These are phyloP conservation scores for Cynocephalus volans DNA, from an alignment of 2,113 vertebrate genomes.

Conservation along the genomic window DNA sequence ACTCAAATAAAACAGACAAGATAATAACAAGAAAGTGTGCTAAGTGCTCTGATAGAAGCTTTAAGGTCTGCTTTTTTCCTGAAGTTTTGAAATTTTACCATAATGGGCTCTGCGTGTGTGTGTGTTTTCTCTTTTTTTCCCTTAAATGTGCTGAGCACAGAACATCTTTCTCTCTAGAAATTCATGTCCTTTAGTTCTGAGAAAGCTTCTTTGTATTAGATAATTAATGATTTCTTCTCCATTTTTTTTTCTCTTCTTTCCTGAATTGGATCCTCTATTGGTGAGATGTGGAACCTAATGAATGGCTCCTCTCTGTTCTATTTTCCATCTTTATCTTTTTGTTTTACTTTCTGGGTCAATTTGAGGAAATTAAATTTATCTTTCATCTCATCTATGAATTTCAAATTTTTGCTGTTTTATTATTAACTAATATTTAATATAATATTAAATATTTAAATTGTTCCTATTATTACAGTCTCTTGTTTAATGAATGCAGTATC, in stretches of 20 bases:
- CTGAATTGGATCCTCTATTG: neutral
- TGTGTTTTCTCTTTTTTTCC: neutral
- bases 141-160: neutral
- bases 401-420: neutral
- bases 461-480: neutral
- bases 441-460: neutral
- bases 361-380: neutral
- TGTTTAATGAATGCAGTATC: neutral
- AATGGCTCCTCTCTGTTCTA: neutral
- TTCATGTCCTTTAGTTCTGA: neutral
- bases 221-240: conserved; percentile 3
- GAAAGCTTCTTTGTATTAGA: conserved; percentile 9
- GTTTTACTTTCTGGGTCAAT: neutral
- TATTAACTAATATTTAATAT: too few species aligned
- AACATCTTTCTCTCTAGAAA: neutral
- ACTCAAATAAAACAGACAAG: neutral
- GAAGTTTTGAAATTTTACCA: neutral
- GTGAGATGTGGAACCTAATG: neutral
- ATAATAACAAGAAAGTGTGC: neutral
- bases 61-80: neutral
- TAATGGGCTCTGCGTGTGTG: neutral
- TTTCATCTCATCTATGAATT: neutral
- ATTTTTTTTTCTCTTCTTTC: neutral
- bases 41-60: neutral
- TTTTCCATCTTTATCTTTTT: neutral